Evolutionary conservation across 2,888 invertebrate genomes (phyloP).

Genomic region (Cylindroiulus punctatus): DNA sequence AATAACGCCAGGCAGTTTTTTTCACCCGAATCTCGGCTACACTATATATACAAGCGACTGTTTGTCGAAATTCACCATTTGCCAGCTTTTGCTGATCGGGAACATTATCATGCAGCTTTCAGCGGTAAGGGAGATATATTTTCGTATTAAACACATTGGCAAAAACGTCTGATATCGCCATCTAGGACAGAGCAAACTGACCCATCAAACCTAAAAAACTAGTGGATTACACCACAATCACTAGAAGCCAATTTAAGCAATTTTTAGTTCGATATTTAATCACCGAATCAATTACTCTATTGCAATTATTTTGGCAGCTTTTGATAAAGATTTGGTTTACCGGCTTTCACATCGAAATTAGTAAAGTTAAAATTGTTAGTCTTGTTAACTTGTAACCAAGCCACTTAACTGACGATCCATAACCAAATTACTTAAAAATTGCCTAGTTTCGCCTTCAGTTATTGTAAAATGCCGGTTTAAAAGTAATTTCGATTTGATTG

Average conservation of each 20-base stretch:
- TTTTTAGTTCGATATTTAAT: neutral
- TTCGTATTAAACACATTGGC: neutral
- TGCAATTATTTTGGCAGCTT: neutral
- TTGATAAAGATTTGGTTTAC: neutral
- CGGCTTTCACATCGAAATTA: neutral
- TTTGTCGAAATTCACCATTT: conserved; percentile 32
- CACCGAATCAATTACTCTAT: neutral
- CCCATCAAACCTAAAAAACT: neutral
- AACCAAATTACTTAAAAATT: neutral
- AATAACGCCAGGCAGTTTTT: conserved; percentile 51
- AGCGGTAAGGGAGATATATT: conserved; percentile 49
- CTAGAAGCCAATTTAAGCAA: neutral
- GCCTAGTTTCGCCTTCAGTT: no score
- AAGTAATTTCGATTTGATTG: no score
- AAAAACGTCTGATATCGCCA: neutral
- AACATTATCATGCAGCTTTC: conserved; percentile 51
- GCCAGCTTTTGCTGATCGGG: conserved; percentile 52
- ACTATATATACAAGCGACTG: conserved; percentile 50
- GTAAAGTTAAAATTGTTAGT: neutral
- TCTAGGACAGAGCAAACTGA: neutral
- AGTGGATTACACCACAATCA: neutral
- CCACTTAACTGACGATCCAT: neutral
- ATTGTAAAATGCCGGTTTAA: no score
- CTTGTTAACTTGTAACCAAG: neutral
- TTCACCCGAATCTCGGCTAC: conserved; percentile 3